Base-by-base conservation (phyloP, 2,888 invertebrate genomes). In the Nezara viridula region DNA sequence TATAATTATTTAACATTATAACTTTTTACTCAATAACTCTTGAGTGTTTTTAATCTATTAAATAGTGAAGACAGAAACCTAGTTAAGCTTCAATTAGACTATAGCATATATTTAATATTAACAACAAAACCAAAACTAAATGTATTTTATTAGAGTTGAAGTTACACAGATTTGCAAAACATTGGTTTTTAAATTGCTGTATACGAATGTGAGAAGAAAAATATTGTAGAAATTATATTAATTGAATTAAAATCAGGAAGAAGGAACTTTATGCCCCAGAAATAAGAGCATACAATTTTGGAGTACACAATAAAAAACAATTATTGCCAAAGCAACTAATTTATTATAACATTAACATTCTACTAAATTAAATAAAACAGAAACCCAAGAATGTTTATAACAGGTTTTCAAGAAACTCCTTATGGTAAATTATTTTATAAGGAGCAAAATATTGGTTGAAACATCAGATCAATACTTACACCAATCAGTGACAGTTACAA, bases 401-500 rank as follows among this genome's bases (percentile, higher is more conserved):
- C 14, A 73, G 14, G 16, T 60, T 27, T 27, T 4, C 14, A 32
- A n/a, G n/a, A n/a, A n/a, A n/a, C n/a, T 60, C 4, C 14, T 66
- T 32, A 19, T 27, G 32, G 14, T 27, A 60, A 12, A 66, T 32
- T 5, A 32, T 66, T 66, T 66, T 66, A 60, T 6, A 27, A n/a
- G 6, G 6, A 32, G 3, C 9, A 32, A 66, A 66, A 66, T 37
- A 10, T 10, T 37, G 19, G 7, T 37, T 7, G 37, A 73, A 19
- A 73, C 66, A 60, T 14, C n/a, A 60, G 86, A 90, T 87, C 87
- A 85, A 89, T 86, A 89, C 37, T 37, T 21, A 89, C 87, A 77
- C 89, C 89, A 90, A 87, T 88, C 90, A 85, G 89, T 86, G 81
- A 85, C 90, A 87, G 89, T 89, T 88, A 89, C 89, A 37, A 81